These are phyloP conservation scores for Mus pahari DNA, from an alignment of 2,113 vertebrate genomes.

Conservation along the genomic window DNA sequence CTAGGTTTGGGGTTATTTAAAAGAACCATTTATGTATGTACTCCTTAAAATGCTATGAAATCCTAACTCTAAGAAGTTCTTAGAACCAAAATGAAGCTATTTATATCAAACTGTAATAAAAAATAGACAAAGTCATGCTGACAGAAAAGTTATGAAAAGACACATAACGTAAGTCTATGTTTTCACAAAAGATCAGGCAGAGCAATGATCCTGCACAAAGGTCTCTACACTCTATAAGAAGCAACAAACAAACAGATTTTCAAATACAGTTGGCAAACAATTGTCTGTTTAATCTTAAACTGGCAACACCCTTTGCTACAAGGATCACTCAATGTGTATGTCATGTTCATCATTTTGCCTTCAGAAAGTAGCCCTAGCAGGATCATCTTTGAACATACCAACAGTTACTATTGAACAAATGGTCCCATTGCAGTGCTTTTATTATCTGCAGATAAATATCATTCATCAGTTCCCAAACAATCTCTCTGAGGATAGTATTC, in stretches of 20 bases:
- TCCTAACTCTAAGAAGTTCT: neutral
- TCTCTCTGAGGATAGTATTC: neutral
- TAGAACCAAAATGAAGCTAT: neutral
- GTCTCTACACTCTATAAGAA: neutral
- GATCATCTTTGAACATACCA: neutral
- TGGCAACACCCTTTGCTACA: neutral
- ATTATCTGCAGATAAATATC: neutral
- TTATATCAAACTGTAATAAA: neutral
- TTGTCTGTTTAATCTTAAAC: neutral
- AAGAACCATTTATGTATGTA: neutral
- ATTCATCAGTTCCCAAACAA: neutral
- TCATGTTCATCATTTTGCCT: neutral
- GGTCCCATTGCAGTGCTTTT: neutral
- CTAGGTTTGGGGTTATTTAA: neutral
- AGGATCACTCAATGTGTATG: neutral
- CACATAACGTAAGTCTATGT: neutral
- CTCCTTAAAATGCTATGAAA: neutral
- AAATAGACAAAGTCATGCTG: neutral
- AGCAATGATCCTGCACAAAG: neutral
- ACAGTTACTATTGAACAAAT: neutral
- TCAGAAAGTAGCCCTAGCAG: neutral
- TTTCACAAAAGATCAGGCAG: neutral
- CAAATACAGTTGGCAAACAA: neutral
- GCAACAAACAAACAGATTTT: neutral
- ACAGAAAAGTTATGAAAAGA: neutral